Evolutionary conservation across 2,797 vertebrate species (phyloP).

Genomic region (Orestias chungarensis): DNA sequence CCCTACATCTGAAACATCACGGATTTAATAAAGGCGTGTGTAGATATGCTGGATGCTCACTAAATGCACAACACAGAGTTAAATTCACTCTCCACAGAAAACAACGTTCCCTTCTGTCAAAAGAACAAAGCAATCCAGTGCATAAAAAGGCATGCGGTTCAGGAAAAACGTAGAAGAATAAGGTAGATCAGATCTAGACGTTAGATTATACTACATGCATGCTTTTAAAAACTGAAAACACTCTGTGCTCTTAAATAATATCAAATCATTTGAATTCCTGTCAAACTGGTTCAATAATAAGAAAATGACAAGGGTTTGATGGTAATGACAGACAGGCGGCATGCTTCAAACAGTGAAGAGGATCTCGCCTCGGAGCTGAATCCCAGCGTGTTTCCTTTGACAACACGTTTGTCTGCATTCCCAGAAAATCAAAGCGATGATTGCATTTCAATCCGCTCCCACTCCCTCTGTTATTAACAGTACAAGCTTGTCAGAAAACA

Average conservation of each 20-base stretch:
- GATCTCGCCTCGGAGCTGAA: neutral
- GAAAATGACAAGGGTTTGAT: constrained; percentile 4
- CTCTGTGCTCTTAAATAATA: constrained; percentile 32
- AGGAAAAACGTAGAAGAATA: constrained; percentile 54
- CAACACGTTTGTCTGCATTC: constrained; percentile 40
- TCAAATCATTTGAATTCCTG: constrained; percentile 14
- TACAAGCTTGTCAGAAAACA: constrained; percentile 40
- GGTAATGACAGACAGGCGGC: constrained; percentile 13
- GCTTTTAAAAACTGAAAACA: constrained; percentile 26
- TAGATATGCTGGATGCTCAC: constrained; percentile 29
- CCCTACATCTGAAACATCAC: constrained; percentile 35
- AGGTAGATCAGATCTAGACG: constrained; percentile 36
- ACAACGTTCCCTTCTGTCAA: constrained; percentile 17
- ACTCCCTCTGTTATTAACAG: constrained; percentile 51
- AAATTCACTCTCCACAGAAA: constrained; percentile 30
- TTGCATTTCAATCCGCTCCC: constrained; percentile 44
- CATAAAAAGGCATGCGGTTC: constrained; percentile 74
- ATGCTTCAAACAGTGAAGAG: constrained; percentile 20
- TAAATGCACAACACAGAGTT: constrained; percentile 34
- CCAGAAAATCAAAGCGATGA: constrained; percentile 44
- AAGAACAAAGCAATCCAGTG: constrained; percentile 37
- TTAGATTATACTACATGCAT: constrained; percentile 69
- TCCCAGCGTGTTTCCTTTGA: constrained; percentile 29
- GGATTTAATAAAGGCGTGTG: constrained; percentile 37
- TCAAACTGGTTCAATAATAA: constrained; percentile 7